A percentile compares a stretch with the other conserved stretches of the same genome.
These are phyloP conservation scores for Ceratina calcarata DNA, from an alignment of 1,140 invertebrate species.

Conservation along the genomic window DNA sequence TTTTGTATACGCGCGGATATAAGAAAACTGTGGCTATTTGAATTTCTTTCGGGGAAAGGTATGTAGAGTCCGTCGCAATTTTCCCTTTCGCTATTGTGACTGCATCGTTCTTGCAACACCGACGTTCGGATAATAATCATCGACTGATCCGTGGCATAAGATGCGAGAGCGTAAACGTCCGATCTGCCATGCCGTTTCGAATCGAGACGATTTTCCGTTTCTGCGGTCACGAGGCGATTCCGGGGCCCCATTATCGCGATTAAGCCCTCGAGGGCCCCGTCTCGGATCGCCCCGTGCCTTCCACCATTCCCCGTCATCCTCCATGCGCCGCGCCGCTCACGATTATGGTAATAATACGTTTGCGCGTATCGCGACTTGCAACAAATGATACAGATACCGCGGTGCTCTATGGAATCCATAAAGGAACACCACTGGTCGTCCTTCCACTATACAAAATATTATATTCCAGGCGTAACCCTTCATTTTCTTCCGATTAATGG, in stretches of 20 bases:
- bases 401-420: neutral
- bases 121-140: conserved; percentile 8
- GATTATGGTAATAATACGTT: conserved; percentile 79
- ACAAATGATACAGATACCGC: conserved; percentile 76
- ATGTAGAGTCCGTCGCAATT: neutral
- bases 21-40: neutral
- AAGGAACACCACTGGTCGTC: neutral
- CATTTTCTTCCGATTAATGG: neutral
- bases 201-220: conserved; percentile 75
- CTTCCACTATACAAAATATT: conserved; percentile 24
- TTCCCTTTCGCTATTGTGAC: conserved; percentile 47
- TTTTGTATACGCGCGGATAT: too few relatives aligned
- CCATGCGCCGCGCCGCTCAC: conserved; percentile 63
- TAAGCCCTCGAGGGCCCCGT: conserved; percentile 66
- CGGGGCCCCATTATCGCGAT: conserved; percentile 74
- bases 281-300: conserved; percentile 36
- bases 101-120: conserved; percentile 30
- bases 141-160: conserved; percentile 37
- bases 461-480: neutral
- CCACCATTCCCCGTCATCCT: conserved; percentile 40
- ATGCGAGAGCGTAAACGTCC: conserved; percentile 52
- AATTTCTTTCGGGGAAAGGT: neutral
- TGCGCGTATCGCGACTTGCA: conserved; percentile 73
- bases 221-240: conserved; percentile 77
- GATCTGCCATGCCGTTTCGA: conserved; percentile 62